Evolutionary conservation across 1,140 invertebrate genomes (phyloP), one percentile per base, ranked within the genome.

Genomic region (Sminthurides bifidus): DNA sequence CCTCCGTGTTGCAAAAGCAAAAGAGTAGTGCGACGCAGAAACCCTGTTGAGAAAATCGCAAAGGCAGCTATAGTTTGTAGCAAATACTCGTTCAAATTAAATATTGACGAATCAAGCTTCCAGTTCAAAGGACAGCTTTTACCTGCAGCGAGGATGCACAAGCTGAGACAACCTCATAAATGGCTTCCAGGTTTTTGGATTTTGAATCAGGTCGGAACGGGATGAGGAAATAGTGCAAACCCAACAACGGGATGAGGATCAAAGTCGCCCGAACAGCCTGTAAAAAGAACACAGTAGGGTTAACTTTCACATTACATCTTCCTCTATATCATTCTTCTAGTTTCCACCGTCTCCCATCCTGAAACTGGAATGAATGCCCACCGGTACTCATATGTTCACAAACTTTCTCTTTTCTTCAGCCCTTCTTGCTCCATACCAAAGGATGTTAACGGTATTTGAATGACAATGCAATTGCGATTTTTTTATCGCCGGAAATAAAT

Each of bases 191-290:
- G 12, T 21, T 12, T 24, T 37, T 49, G 5, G 59, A 57, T 14
- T 59, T 59, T 15, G 49, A 21, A 15, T 29, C 44, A 4, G 91
- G 90, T 58, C 87, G 77, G 70, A 92, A 91, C n/a, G 88, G 87
- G 37, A 83, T 90, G 17, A 93, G 73, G 60, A 94, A 75, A 67
- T 91, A 91, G 69, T 94, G 85, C 8, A 90, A 72, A 1, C 85
- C 86, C 43, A 89, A 72, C 44, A 90, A 72, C 21, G 85, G 85
- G 30, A 93, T 84, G 57, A 95, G 75, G 43, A 94, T 78, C 62
- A 92, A 75, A 1, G 90, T 92, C 1, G 91, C 92, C 53, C 90
- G 70, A 8, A 77, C 69, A 3, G 76, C 63, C 63, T 78, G 50
- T 6, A 81, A 66, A 72, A 71, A 0, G n/a, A n/a, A 75, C n/a